Conservation (phyloP, 2,113 vertebrate genomes). For the Brienomyrus longianalis region DNA sequence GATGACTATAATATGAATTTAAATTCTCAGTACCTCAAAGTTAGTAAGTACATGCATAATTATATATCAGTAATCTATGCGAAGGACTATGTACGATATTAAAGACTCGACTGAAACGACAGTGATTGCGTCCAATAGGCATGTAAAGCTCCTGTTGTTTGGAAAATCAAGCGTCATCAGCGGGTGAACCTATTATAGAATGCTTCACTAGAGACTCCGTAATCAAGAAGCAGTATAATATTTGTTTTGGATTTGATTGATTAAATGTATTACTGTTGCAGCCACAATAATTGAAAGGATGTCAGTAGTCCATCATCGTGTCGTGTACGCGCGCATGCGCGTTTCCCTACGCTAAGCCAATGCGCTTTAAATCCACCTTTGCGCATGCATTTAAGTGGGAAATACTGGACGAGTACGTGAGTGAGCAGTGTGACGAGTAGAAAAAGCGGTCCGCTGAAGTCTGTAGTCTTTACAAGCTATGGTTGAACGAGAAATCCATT, state of each 20-base stretch:
- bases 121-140: background rate
- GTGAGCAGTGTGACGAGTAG: background rate
- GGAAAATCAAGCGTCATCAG: slow-evolving; percentile 4
- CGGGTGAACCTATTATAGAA: background rate
- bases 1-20: background rate
- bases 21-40: background rate
- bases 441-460: background rate
- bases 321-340: background rate
- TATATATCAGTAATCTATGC: background rate
- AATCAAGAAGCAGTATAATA: background rate
- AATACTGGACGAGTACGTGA: background rate
- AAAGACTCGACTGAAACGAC: background rate
- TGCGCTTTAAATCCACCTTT: background rate
- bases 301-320: background rate
- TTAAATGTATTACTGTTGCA: background rate
- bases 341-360: background rate
- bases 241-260: background rate
- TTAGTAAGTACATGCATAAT: background rate
- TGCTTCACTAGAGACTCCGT: background rate
- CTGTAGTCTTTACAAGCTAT: background rate
- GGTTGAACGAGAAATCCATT: background rate
- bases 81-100: background rate
- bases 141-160: background rate
- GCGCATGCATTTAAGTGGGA: background rate
- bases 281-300: background rate